Percentiles rank a stretch among this genome's conserved stretches.
Evolutionary conservation across 2,113 vertebrate species (phyloP).

Genomic region (Pristiophorus japonicus): DNA sequence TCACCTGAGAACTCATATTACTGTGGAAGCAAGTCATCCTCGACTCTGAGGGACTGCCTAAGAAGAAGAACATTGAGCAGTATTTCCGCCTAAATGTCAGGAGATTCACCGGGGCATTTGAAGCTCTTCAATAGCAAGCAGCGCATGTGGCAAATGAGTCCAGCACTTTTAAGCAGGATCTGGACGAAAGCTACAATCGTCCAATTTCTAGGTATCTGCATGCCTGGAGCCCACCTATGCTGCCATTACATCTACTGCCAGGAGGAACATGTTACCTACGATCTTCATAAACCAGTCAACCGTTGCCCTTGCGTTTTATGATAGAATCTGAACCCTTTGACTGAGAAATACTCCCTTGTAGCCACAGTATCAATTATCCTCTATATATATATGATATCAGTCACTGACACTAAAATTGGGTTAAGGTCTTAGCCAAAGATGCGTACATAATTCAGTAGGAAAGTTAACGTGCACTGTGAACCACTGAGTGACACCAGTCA

Average conservation of each 20-base stretch:
- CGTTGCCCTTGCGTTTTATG: neutral
- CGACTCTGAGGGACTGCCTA: too few relatives aligned
- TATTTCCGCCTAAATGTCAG: neutral
- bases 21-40: too few relatives aligned
- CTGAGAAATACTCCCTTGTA: neutral
- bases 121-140: neutral
- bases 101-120: neutral
- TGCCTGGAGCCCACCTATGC: neutral
- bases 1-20: too few relatives aligned
- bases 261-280: neutral
- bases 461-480: neutral
- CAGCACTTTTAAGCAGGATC: neutral
- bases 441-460: neutral
- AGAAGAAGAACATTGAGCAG: neutral
- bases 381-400: neutral
- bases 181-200: neutral
- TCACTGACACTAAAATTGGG: neutral
- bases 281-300: neutral
- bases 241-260: neutral
- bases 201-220: too few relatives aligned
- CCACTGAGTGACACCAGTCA: constrained; percentile 5
- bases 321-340: neutral
- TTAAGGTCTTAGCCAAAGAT: neutral
- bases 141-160: neutral
- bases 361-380: neutral